phyloP scores from a whole-genome alignment of 2,888 invertebrate species.

The Eubasilissa splendida region DNA sequence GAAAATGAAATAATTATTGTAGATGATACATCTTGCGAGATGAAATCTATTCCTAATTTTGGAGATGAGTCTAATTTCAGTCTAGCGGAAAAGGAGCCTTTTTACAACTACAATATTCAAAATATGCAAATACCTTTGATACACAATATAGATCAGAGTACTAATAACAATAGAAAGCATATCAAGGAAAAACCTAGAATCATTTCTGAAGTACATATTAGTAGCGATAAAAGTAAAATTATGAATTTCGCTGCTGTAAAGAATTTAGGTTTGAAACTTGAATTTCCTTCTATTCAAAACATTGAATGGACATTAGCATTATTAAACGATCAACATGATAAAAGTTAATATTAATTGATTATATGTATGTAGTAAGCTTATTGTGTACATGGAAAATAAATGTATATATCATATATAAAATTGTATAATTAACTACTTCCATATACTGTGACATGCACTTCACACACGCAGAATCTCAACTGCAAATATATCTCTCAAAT shows the following conservation, averaged over 20 bases:
- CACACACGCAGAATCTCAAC: not conserved
- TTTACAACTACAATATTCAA: constrained; percentile 12
- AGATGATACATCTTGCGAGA: constrained; percentile 52
- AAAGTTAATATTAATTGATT: constrained; percentile 1
- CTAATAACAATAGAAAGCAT: constrained; percentile 21
- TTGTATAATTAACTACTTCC: too few species aligned
- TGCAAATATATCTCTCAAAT: not conserved
- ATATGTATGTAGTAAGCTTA: not conserved
- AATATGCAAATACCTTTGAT: not conserved
- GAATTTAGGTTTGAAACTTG: constrained; percentile 45
- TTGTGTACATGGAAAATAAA: not conserved
- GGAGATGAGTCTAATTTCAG: constrained; percentile 35
- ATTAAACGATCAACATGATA: constrained; percentile 23
- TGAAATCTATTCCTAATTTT: constrained; percentile 44
- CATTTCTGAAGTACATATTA: constrained; percentile 51
- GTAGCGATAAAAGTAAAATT: constrained; percentile 45
- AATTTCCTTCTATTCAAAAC: constrained; percentile 43
- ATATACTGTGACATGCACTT: too few species aligned
- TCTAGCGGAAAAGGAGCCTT: constrained; percentile 21
- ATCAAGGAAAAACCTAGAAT: constrained; percentile 51
- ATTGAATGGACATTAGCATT: constrained; percentile 37
- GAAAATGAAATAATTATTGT: constrained; percentile 49
- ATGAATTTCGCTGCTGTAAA: constrained; percentile 48
- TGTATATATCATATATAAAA: not conserved
- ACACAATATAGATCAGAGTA: constrained; percentile 1